These are phyloP conservation scores for Patiria miniata DNA, from an alignment of 35 echinoderm and acorn worm species.

Conservation along the genomic window DNA sequence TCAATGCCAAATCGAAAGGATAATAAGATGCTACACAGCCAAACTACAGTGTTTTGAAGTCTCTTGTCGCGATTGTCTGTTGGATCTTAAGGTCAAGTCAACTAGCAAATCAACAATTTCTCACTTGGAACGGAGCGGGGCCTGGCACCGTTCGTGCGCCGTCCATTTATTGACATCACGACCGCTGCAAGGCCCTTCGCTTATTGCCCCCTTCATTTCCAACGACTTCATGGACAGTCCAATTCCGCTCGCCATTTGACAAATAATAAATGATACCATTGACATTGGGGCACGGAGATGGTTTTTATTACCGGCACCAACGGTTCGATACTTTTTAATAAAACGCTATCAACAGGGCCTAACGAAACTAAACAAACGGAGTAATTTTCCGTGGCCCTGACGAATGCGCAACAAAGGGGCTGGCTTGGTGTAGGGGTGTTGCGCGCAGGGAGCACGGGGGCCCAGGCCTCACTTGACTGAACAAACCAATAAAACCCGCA, in stretches of 20 bases:
- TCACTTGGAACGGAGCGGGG: neutral
- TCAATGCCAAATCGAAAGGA: no score
- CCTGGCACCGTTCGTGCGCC: no score
- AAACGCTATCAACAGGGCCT: constrained; percentile 19
- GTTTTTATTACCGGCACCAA: constrained; percentile 19
- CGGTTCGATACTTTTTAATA: constrained; percentile 34
- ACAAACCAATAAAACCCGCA: constrained; percentile 19
- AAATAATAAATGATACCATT: constrained; percentile 28
- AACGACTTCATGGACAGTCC: neutral
- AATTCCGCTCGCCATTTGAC: neutral
- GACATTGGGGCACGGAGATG: constrained; percentile 21
- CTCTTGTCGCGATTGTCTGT: no score
- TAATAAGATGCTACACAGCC: no score
- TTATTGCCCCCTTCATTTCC: neutral
- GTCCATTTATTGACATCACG: constrained; percentile 23
- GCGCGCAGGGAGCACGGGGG: neutral
- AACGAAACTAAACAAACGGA: constrained; percentile 29
- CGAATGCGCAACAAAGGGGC: constrained; percentile 17
- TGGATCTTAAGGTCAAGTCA: neutral
- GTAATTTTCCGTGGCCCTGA: constrained; percentile 30
- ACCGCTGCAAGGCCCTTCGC: neutral
- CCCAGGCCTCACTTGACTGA: neutral
- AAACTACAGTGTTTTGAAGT: no score
- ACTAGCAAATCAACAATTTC: neutral
- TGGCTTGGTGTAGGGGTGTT: neutral